A percentile compares a stretch with the other conserved stretches of the same genome.
Conservation (phyloP, 2,888 invertebrate species). For the Taphrorychus bicolor region DNA sequence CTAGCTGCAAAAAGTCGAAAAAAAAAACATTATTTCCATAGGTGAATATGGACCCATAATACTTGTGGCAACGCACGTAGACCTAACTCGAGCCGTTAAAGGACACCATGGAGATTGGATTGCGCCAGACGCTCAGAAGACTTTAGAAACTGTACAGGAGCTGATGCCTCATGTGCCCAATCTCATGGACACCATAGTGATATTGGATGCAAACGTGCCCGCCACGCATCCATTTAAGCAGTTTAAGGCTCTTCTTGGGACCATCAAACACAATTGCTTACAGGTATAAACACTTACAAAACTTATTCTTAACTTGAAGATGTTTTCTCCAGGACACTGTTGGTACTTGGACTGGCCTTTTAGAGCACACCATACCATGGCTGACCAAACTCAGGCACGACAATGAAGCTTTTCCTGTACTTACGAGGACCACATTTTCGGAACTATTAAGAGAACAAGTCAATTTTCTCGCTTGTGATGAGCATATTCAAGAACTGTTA, state of each 20-base stretch:
- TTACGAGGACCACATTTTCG: constrained; percentile 67
- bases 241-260: constrained; percentile 64
- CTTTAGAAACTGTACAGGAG: constrained; percentile 59
- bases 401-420: constrained; percentile 67
- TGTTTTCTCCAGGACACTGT: constrained; percentile 53
- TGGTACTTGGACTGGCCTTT: constrained; percentile 64
- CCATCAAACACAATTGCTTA: constrained; percentile 63
- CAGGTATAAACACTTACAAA: constrained; percentile 55
- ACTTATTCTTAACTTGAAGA: not conserved
- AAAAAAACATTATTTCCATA: constrained; percentile 47
- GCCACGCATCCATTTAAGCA: constrained; percentile 68
- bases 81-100: constrained; percentile 62
- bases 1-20: not conserved
- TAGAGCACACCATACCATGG: constrained; percentile 65
- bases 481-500: constrained; percentile 68
- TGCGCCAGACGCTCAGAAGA: constrained; percentile 64
- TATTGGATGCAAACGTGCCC: constrained; percentile 69
- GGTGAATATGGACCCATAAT: constrained; percentile 69
- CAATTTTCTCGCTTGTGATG: constrained; percentile 70
- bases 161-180: constrained; percentile 66
- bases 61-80: constrained; percentile 71
- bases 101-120: constrained; percentile 66
- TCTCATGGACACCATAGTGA: constrained; percentile 64
- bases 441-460: constrained; percentile 65
- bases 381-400: constrained; percentile 63